Evolutionary conservation across 1,140 invertebrate genomes (phyloP), one percentile per base, ranked within the genome.

Genomic region (Brachystomella parvula): DNA sequence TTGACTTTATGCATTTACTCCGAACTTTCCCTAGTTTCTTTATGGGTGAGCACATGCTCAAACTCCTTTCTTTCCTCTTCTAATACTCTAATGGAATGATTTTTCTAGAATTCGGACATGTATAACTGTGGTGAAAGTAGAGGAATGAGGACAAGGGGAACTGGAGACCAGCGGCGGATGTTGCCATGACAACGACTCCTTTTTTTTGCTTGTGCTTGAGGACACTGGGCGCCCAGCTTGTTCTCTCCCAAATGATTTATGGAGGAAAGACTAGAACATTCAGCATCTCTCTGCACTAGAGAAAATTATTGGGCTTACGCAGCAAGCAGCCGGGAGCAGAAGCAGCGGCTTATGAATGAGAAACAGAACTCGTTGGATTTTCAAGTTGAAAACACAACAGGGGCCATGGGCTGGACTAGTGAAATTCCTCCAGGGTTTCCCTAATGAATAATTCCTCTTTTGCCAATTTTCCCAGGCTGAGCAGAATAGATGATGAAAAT

Each of bases 81-180:
- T 53, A 53, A 53, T 53, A 53, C 49, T 53, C 49, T 53, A 53
- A 53, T 53, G 49, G 49, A 53, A 53, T 15, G 49, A 15, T 53
- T 53, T 26, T 53, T 39, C 19, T 6, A 19, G 19, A 39, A 39
- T 39, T 39, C 35, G 49, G 49, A 26, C 24, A 26, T 6, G 12
- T 26, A 53, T 53, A 53, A 53, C 49, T 24, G 12, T n/a, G n/a
- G n/a, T n/a, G n/a, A n/a, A n/a, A n/a, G n/a, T n/a, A n/a, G n/a
- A n/a, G n/a, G n/a, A n/a, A n/a, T n/a, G n/a, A n/a, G 39, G n/a
- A n/a, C 12, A 53, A 53, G 49, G 6, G 24, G 49, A 53, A 26
- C 6, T n/a, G n/a, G 39, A 44, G 39, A 9, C 39, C 39, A 19
- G 35, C 19, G 35, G 35, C 19, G 35, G 35, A 6, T 9, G 35